Evolutionary conservation across 2,113 vertebrate genomes (phyloP).

Genomic region (Chaetops frenatus): DNA sequence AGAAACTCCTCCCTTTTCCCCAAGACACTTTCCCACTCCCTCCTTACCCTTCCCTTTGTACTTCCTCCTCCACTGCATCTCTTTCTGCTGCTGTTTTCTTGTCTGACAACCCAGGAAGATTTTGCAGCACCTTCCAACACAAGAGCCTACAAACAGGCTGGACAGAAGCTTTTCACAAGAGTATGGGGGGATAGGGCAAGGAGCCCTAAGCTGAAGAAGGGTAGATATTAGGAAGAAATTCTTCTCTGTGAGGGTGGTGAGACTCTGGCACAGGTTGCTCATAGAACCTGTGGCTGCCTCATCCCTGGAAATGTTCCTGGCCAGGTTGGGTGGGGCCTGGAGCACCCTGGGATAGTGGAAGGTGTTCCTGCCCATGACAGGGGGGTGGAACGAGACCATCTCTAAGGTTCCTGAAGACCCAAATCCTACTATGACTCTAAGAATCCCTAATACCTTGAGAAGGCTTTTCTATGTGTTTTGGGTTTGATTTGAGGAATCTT

Average conservation of each 20-base stretch:
- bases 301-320: too few relatives aligned
- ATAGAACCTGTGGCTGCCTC: too few relatives aligned
- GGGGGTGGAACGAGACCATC: background rate
- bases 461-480: background rate
- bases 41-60: accelerated
- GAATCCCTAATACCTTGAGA: background rate
- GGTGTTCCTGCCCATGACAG: background rate
- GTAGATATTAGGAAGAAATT: background rate
- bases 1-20: background rate
- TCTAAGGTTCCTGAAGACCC: background rate
- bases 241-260: accelerated
- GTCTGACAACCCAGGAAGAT: background rate
- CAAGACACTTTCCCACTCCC: accelerated
- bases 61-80: too few relatives aligned
- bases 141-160: background rate
- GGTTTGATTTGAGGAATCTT: background rate
- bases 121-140: background rate
- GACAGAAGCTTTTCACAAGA: background rate
- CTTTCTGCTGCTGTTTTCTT: background rate
- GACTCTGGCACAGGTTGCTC: background rate
- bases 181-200: background rate
- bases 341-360: accelerated
- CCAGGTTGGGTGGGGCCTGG: accelerated
- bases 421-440: background rate
- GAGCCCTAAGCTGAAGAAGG: background rate